These are phyloP conservation scores for Condylura cristata DNA, from an alignment of 2,113 vertebrate species.

Conservation along the genomic window DNA sequence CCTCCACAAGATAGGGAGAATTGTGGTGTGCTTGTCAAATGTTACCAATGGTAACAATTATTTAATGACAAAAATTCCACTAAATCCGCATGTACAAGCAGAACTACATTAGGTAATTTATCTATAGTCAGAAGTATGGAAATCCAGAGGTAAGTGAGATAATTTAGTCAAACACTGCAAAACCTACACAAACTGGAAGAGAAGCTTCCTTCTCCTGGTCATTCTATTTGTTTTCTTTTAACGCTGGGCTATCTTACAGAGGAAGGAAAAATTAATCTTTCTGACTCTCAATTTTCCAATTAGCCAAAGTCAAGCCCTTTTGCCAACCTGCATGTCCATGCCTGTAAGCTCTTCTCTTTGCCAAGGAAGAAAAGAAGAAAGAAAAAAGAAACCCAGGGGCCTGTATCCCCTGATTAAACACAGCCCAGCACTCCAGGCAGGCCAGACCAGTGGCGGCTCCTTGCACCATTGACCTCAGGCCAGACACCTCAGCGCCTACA, in stretches of 20 bases:
- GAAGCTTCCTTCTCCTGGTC: conserved; percentile 80
- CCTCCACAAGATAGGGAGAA: conserved; percentile 72
- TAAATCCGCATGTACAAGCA: conserved; percentile 85
- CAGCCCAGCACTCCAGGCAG: conserved; percentile 62
- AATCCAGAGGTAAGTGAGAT: conserved; percentile 85
- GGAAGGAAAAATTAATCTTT: conserved; percentile 64
- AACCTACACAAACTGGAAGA: conserved; percentile 80
- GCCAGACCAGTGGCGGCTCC: conserved; percentile 36
- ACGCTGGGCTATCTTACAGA: conserved; percentile 75
- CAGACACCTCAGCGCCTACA: conserved; percentile 76
- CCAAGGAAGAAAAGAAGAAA: conserved; percentile 69
- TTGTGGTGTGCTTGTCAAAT: conserved; percentile 86
- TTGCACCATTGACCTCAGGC: conserved; percentile 79
- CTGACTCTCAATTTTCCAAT: conserved; percentile 49
- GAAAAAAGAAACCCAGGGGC: conserved; percentile 53
- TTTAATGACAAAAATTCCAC: conserved; percentile 79
- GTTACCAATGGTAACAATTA: conserved; percentile 85
- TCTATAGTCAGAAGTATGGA: conserved; percentile 83
- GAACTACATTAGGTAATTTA: conserved; percentile 84
- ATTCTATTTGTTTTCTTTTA: conserved; percentile 67
- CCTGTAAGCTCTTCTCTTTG: conserved; percentile 48
- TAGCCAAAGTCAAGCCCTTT: conserved; percentile 64
- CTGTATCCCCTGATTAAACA: conserved; percentile 69
- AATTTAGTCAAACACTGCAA: conserved; percentile 82
- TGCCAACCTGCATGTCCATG: conserved; percentile 60